A percentile compares a stretch with the other conserved stretches of the same genome.
Conservation (phyloP, 2,113 vertebrate species). For the Diadophis punctatus region DNA sequence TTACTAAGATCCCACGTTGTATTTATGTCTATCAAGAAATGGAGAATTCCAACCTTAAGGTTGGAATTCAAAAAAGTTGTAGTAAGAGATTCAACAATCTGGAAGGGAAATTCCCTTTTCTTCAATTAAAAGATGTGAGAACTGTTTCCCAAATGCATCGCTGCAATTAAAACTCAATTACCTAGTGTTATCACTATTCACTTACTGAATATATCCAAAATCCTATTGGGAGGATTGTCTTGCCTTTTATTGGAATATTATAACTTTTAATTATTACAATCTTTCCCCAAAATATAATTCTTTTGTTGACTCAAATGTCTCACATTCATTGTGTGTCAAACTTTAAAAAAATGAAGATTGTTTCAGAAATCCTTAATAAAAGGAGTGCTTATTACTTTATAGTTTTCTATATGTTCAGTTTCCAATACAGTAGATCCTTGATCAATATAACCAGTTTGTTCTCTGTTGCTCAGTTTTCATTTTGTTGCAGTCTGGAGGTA, state of each 20-base stretch:
- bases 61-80: background rate
- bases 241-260: constrained; percentile 22
- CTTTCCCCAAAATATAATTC: background rate
- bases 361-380: constrained; percentile 39
- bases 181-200: too few relatives aligned
- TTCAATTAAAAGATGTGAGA: constrained; percentile 7
- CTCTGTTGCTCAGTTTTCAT: background rate
- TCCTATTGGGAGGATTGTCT: background rate
- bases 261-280: constrained; percentile 19
- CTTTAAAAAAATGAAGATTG: constrained; percentile 26
- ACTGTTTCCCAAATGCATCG: background rate
- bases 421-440: constrained; percentile 15
- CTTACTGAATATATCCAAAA: background rate
- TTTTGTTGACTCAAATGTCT: constrained; percentile 27
- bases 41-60: background rate
- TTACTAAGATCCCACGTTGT: background rate
- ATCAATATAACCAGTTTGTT: background rate
- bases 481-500: background rate
- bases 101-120: background rate
- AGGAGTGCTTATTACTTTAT: background rate
- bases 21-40: background rate
- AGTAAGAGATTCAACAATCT: background rate
- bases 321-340: constrained; percentile 36
- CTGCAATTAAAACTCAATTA: background rate
- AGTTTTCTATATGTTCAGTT: constrained; percentile 12